Evolutionary conservation across 2,797 vertebrate species (phyloP).

Genomic region (Diglossa cyanea): DNA sequence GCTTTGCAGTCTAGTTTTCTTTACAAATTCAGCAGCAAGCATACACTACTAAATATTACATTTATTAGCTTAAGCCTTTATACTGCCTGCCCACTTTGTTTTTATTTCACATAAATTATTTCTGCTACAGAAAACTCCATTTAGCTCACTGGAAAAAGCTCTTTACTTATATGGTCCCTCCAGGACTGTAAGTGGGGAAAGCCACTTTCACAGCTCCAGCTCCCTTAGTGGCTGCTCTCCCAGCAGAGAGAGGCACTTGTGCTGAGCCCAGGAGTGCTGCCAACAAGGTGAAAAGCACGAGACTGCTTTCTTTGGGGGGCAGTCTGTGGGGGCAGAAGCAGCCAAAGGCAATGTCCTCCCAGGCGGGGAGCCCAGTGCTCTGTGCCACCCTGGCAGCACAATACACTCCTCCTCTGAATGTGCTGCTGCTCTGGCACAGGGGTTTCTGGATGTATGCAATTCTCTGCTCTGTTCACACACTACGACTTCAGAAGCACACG

Average conservation of each 20-base stretch:
- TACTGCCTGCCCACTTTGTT: constrained; percentile 19
- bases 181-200: constrained; percentile 27
- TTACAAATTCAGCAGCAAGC: constrained; percentile 53
- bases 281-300: neutral
- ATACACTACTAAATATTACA: constrained; percentile 30
- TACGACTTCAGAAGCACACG: neutral
- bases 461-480: neutral
- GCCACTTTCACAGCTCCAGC: constrained; percentile 19
- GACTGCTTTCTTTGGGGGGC: neutral
- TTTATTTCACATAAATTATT: constrained; percentile 40
- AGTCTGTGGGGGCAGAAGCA: neutral
- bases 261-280: neutral
- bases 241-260: constrained; percentile 17
- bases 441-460: neutral
- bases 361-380: neutral
- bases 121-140: constrained; percentile 41
- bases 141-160: constrained; percentile 30
- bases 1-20: constrained; percentile 39
- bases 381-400: neutral
- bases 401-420: neutral
- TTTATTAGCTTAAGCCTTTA: constrained; percentile 50
- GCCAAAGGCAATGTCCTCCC: neutral
- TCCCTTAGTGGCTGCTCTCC: constrained; percentile 3
- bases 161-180: constrained; percentile 22
- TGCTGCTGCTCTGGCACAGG: neutral